phyloP scores from a whole-genome alignment of 2,888 invertebrate genomes.

The Acrobeloides nanus region DNA sequence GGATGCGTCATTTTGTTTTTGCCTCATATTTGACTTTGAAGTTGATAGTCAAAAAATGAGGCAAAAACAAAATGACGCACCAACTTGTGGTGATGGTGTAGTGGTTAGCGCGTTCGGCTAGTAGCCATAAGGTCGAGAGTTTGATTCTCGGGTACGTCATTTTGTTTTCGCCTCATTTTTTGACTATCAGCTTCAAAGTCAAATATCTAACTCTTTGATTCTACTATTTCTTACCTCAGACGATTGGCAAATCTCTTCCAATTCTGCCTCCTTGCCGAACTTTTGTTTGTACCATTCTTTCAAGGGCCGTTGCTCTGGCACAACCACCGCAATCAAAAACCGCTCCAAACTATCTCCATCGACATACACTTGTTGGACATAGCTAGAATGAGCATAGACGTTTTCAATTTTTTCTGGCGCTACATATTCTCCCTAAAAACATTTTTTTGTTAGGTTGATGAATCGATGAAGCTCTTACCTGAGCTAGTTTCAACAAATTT shows the following conservation, averaged over 20 bases:
- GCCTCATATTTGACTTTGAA: no score
- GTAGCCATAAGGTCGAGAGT: no score
- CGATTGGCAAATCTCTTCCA: constrained; percentile 35
- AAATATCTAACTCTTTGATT: no score
- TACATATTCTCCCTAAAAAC: constrained; percentile 92
- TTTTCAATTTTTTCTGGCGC: constrained; percentile 93
- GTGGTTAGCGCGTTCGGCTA: no score
- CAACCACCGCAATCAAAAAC: constrained; percentile 78
- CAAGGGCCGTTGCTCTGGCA: constrained; percentile 86
- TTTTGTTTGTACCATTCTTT: constrained; percentile 67
- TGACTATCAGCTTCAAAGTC: no score
- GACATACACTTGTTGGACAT: constrained; percentile 56
- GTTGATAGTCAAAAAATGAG: no score
- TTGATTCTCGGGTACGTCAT: no score
- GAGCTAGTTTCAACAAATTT: constrained; percentile 58
- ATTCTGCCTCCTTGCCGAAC: constrained; percentile 15
- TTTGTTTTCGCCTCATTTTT: no score
- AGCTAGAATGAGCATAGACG: constrained; percentile 53
- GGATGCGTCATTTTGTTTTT: no score
- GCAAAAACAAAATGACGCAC: no score
- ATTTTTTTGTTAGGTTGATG: background rate
- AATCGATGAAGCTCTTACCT: constrained; percentile 40
- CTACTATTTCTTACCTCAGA: constrained; percentile 68
- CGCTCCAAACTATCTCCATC: constrained; percentile 57
- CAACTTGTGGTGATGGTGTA: no score